Base-by-base conservation (phyloP, 2,888 invertebrate genomes). In the Hirudinaria manillensis region DNA sequence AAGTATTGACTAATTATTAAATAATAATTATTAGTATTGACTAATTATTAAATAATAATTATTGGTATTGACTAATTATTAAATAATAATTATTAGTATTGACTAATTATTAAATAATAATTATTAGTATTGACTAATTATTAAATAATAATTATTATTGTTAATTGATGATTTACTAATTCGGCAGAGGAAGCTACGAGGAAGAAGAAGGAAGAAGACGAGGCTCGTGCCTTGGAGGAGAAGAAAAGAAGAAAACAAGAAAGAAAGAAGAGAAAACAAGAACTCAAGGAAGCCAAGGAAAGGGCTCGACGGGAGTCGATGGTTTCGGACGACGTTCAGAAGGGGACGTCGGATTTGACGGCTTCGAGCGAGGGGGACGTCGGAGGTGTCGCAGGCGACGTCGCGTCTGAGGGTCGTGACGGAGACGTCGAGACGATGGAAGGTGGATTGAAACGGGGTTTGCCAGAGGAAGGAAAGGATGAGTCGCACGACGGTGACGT, bases 181-280 rank as follows among this genome's bases (percentile, higher is more conserved):
- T 45, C 16, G 45, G 3, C 45, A 45, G 45, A 45, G 45, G 45
- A 45, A 45, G 45, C 45, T 16, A 16, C 13, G 38, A 24, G 19
- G 24, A 65, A n/a, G 27, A 67, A 51, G 45, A 38, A 68, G 45
- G 21, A 67, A 34, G 53, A 68, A 38, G 61, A 61, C 21, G 61
- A 61, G 13, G 61, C 24, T 27, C 61, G 29, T 1, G 29, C 24
- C 27, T 24, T 68, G 45, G 68, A 67, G 27, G 74, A 66, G 53
- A 66, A 67, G 29, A 55, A 53, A n/a, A 16, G 55, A 32, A 68
- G 68, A 72, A 72, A 56, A 21, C 32, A 45, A 29, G 72, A 72
- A 55, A 55, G 13, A n/a, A 45, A n/a, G 32, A 67, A 45, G n/a
- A 45, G 29, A 45, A 45, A 27, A 27, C 27, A 24, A 27, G 38